phyloP scores from a whole-genome alignment of 1,140 invertebrate species.

The Caerostris darwini region DNA sequence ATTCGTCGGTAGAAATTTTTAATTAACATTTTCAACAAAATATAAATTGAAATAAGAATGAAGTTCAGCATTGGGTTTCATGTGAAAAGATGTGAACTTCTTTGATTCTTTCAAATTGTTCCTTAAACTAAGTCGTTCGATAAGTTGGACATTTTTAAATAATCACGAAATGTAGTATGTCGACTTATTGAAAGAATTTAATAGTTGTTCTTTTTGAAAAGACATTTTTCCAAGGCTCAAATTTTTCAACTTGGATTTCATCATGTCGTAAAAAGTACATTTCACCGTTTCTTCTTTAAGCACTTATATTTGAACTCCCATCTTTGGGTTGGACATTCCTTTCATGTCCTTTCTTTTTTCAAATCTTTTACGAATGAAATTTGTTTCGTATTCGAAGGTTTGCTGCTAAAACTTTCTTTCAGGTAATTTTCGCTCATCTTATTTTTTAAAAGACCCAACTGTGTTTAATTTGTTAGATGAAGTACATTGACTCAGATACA shows the following conservation, averaged over 20 bases:
- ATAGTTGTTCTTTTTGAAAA: not conserved
- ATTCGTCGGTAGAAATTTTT: not conserved
- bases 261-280: not conserved
- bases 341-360: not conserved
- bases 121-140: not conserved
- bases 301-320: conserved; percentile 5
- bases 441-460: not conserved
- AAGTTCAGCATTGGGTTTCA: not conserved
- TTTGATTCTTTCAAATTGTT: not conserved
- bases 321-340: not conserved
- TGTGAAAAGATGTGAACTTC: not conserved
- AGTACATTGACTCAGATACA: no score
- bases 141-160: not conserved
- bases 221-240: not conserved
- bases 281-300: not conserved
- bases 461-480: not conserved
- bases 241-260: not conserved
- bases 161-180: conserved; percentile 13
- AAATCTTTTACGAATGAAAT: not conserved
- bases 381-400: not conserved
- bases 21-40: not conserved
- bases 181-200: not conserved
- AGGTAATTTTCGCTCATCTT: not conserved
- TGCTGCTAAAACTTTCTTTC: not conserved
- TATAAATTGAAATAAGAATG: not conserved